phyloP scores from a whole-genome alignment of 1,140 invertebrate genomes.

The Drosophila takahashii region DNA sequence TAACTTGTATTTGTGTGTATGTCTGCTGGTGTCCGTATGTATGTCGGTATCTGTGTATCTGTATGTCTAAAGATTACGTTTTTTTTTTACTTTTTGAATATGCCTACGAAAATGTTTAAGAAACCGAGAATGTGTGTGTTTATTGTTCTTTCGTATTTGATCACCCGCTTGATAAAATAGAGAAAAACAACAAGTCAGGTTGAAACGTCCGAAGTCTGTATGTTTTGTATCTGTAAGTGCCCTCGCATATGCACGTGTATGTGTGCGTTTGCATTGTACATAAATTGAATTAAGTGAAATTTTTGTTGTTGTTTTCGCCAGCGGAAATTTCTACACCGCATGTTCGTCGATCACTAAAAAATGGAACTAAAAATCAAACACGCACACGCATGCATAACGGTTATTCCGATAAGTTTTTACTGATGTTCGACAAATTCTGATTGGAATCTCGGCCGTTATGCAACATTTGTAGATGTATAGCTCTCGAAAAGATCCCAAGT shows the following conservation, averaged over 20 bases:
- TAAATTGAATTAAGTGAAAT: conserved; percentile 69
- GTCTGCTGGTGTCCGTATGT: conserved; percentile 22
- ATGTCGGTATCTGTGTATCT: conserved; percentile 11
- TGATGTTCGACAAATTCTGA: conserved; percentile 23
- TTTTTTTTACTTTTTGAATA: conserved; percentile 28
- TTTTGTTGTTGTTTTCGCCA: conserved; percentile 44
- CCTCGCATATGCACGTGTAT: conserved; percentile 2
- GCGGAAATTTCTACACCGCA: conserved; percentile 53
- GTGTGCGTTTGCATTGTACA: conserved; percentile 36
- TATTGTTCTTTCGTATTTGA: conserved; percentile 73
- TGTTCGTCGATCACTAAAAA: conserved; percentile 44
- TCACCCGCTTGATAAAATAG: conserved; percentile 70
- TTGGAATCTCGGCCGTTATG: conserved; percentile 28
- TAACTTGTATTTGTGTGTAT: conserved; percentile 46
- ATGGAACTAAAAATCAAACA: conserved; percentile 18
- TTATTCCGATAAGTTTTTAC: conserved; percentile 19
- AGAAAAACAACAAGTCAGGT: conserved; percentile 49
- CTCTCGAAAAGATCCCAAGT: conserved; percentile 12
- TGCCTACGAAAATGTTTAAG: conserved; percentile 43
- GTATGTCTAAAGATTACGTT: conserved; percentile 36
- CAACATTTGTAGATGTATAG: conserved; percentile 12
- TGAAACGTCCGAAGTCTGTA: conserved; percentile 28
- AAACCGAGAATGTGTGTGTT: conserved; percentile 38
- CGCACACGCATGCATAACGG: conserved; percentile 9
- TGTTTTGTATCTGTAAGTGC: conserved; percentile 18